A percentile compares a stretch with the other conserved stretches of the same genome.
Evolutionary conservation across 2,888 invertebrate species (phyloP).

Genomic region (Dasysyrphus tricinctus): DNA sequence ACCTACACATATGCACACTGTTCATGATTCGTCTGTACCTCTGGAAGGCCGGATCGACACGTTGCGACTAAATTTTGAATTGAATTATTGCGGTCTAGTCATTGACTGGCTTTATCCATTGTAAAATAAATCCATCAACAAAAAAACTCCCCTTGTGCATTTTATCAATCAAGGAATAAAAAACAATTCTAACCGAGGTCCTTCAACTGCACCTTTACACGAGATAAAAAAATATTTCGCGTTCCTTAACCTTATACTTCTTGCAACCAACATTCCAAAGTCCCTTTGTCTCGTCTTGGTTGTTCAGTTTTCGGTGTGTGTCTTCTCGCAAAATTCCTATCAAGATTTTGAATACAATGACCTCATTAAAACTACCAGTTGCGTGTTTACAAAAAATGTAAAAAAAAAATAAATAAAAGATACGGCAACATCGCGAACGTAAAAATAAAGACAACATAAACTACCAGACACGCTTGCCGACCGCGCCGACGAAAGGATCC

Average conservation of each 20-base stretch:
- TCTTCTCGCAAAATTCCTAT: constrained; percentile 31
- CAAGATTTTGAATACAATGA: constrained; percentile 68
- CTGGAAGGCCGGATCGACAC: too few relatives aligned
- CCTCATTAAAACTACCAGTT: constrained; percentile 60
- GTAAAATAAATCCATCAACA: neutral
- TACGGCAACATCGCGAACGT: neutral
- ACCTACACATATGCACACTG: too few relatives aligned
- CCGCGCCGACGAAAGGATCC: constrained; percentile 22
- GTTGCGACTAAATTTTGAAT: too few relatives aligned
- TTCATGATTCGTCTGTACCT: too few relatives aligned
- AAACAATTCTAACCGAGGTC: constrained; percentile 5
- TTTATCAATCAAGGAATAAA: neutral
- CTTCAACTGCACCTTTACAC: constrained; percentile 10
- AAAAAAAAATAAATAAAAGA: neutral
- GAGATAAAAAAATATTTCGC: neutral
- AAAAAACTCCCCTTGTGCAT: neutral
- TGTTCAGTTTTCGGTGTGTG: constrained; percentile 4
- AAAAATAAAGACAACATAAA: constrained; percentile 42
- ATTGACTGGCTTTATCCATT: neutral
- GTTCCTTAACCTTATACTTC: constrained; percentile 15
- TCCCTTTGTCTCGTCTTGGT: constrained; percentile 17
- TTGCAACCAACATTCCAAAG: constrained; percentile 30
- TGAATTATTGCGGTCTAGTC: too few relatives aligned
- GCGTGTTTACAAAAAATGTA: constrained; percentile 29
- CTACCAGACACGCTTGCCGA: constrained; percentile 55